A percentile compares a stretch with the other conserved stretches of the same genome.
phyloP scores from a whole-genome alignment of 2,797 vertebrate genomes.

The Acomys russatus region DNA sequence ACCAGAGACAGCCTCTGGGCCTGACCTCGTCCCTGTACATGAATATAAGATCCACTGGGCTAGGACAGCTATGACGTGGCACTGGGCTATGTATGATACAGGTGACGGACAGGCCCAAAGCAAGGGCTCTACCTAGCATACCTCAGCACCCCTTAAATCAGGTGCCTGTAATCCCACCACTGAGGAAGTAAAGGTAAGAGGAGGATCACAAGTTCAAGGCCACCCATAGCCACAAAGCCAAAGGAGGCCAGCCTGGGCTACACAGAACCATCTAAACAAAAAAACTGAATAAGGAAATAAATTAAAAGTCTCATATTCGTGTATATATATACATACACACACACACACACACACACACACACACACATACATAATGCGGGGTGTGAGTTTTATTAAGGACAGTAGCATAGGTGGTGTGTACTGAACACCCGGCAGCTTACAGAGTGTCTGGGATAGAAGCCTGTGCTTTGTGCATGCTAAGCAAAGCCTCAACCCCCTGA shows the following conservation, averaged over 20 bases:
- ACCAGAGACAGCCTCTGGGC: not conserved
- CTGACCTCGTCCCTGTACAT: not conserved
- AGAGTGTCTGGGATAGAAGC: not conserved
- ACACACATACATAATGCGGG: not conserved
- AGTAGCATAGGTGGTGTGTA: not conserved
- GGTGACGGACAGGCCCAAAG: not conserved
- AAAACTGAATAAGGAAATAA: not conserved
- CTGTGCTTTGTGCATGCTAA: not conserved
- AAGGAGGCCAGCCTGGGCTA: not conserved
- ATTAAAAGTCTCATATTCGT: not conserved
- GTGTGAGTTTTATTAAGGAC: not conserved
- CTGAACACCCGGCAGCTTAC: not conserved
- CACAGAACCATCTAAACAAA: not conserved
- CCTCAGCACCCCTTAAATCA: not conserved
- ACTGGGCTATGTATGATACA: not conserved
- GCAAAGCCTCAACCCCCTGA: not conserved
- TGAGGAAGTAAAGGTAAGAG: not conserved
- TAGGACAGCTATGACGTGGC: not conserved
- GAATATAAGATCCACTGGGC: not conserved
- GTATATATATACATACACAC: not conserved
- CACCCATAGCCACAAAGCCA: not conserved
- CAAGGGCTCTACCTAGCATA: not conserved
- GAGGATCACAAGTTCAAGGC: not conserved
- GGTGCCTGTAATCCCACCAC: not conserved
- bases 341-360: too few species aligned